Evolutionary conservation across 2,113 vertebrate species (phyloP).

Genomic region (Ovibos moschatus): DNA sequence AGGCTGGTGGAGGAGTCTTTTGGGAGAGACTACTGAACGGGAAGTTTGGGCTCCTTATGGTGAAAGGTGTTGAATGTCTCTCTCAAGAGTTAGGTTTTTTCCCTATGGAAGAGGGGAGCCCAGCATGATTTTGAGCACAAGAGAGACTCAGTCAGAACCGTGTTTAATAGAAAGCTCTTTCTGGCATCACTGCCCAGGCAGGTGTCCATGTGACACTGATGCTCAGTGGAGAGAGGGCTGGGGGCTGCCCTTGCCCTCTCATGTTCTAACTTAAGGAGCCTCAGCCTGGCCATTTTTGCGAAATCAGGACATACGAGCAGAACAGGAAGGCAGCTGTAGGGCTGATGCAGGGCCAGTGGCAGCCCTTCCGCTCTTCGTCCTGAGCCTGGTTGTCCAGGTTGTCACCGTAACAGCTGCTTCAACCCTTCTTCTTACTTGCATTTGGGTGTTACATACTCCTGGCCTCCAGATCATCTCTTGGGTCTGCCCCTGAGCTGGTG

Average conservation of each 20-base stretch:
- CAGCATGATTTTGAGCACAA: neutral
- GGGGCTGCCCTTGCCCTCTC: neutral
- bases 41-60: no score
- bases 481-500: neutral
- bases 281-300: neutral
- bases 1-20: neutral
- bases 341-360: no score
- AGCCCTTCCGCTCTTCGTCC: neutral
- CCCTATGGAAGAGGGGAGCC: neutral
- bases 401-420: neutral
- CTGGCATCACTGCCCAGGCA: neutral
- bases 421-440: neutral
- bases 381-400: neutral
- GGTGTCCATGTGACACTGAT: neutral
- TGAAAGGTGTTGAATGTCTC: neutral
- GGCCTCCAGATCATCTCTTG: neutral
- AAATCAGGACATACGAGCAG: neutral
- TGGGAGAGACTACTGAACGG: neutral
- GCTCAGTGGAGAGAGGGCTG: neutral
- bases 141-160: neutral
- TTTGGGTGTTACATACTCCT: neutral
- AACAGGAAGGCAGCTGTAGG: neutral
- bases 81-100: neutral
- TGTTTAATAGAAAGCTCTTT: neutral
- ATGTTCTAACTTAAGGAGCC: neutral